Conservation (phyloP, 2,113 vertebrate genomes). For the Rutilus rutilus region DNA sequence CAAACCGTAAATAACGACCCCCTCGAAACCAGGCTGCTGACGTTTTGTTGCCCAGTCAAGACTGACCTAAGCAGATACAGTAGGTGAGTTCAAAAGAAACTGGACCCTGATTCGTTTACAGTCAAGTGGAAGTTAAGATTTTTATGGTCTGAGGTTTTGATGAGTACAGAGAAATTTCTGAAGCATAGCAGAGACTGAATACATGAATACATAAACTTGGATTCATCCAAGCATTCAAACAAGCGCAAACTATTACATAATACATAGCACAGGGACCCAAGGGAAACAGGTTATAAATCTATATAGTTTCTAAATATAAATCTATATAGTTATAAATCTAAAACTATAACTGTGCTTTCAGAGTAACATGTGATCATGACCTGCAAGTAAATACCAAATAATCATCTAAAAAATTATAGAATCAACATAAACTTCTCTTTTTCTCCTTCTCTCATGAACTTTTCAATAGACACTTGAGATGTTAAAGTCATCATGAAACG, state of each 20-base stretch:
- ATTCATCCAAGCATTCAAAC: neutral
- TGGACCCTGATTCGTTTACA: neutral
- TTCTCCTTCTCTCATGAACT: neutral
- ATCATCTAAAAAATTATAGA: neutral
- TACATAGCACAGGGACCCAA: neutral
- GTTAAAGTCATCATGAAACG: neutral
- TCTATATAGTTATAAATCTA: neutral
- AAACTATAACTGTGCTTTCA: constrained; percentile 21
- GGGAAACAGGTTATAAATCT: constrained; percentile 15
- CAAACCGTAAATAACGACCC: constrained; percentile 55
- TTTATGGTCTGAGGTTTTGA: constrained; percentile 8
- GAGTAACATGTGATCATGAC: constrained; percentile 7
- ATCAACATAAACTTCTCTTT: constrained; percentile 14
- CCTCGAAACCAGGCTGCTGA: constrained; percentile 42
- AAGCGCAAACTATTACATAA: constrained; percentile 11
- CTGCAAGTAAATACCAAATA: constrained; percentile 31
- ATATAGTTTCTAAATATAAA: neutral
- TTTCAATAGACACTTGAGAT: constrained; percentile 10
- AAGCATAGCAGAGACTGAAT: constrained; percentile 14
- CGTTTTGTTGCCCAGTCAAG: neutral
- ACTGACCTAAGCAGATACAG: constrained; percentile 13
- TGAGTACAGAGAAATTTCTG: constrained; percentile 22
- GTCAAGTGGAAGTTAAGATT: neutral
- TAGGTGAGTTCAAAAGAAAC: constrained; percentile 16
- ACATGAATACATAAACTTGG: constrained; percentile 35